Base-by-base conservation (phyloP, 2,113 vertebrate species). In the Larimichthys polyactis region DNA sequence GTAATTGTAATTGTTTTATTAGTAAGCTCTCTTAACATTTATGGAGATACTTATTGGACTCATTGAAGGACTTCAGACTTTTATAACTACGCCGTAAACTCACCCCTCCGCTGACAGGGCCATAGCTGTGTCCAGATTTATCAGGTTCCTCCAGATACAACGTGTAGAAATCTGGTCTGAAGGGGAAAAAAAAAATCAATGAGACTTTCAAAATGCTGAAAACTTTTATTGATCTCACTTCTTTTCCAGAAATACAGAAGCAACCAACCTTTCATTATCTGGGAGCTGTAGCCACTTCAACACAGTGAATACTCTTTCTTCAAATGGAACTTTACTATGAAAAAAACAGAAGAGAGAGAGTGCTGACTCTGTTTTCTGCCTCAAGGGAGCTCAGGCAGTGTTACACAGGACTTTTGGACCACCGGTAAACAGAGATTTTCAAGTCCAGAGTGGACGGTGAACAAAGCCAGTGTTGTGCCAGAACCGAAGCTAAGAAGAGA, bases 71-170 rank as follows among this genome's bases (percentile, higher is more conserved):
- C 68, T 86, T 65, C 19, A 74, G 69, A 82, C 79, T 22, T 63
- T 0, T n/a, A 2, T 0, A 15, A 32, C 32, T 46, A 22, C 1
- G 24, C 15, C 5, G 8, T 62, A 51, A 32, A 63, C 97, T 96
- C 90, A 99, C 98, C 83, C 86, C 91, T 49, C 90, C 95, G 72
- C 97, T 97, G 85, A 97, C 95, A 4, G 98, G 97, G 81, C 98
- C 98, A n/a, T 48, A 94, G 1, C 3, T 76, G 91, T 99, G 98
- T 60, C 98, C 98, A 71, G 97, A 95, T 65, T 95, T 93, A 85
- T 99, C 98, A 0, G 98, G 98, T 63, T 99, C 93, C 90, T 98
- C 97, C 79, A 99, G 92, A 73, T 99, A 99, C 1, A 99, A 36
- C 0, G 97, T 98, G 72, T 93, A 97, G 89, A 99, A 96, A 91